Conservation (phyloP, 2,113 vertebrate species). For the Epinephelus lanceolatus region DNA sequence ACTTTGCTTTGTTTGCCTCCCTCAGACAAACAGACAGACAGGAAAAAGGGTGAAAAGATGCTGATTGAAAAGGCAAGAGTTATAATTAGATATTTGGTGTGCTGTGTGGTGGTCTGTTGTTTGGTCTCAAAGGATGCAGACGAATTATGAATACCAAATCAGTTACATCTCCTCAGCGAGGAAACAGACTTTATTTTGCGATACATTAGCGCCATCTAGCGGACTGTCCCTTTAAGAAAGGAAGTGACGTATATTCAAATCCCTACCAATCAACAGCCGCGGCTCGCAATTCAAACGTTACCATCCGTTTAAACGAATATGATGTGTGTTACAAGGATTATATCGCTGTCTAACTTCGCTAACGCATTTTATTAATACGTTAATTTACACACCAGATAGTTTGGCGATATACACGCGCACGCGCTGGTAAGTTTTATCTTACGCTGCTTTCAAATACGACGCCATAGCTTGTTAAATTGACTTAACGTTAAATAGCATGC, state of each 20-base stretch:
- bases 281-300: conserved; percentile 77
- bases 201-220: conserved; percentile 55
- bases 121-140: conserved; percentile 23
- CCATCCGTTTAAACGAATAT: too few species aligned
- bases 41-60: conserved; percentile 16
- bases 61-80: conserved; percentile 24
- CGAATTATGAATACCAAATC: conserved; percentile 31
- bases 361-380: not conserved
- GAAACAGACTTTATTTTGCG: not conserved
- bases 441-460: not conserved
- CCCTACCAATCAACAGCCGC: conserved; percentile 70
- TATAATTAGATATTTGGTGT: conserved; percentile 42
- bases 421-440: conserved; percentile 24
- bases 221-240: not conserved
- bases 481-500: conserved; percentile 9
- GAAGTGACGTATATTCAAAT: conserved; percentile 64
- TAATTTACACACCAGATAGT: not conserved
- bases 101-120: conserved; percentile 16
- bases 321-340: not conserved
- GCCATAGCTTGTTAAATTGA: not conserved
- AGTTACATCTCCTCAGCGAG: not conserved
- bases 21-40: not conserved
- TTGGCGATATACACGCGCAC: not conserved
- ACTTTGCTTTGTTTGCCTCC: conserved; percentile 40
- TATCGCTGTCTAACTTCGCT: not conserved